phyloP scores from a whole-genome alignment of 2,113 vertebrate genomes.

The Falco punctatus region DNA sequence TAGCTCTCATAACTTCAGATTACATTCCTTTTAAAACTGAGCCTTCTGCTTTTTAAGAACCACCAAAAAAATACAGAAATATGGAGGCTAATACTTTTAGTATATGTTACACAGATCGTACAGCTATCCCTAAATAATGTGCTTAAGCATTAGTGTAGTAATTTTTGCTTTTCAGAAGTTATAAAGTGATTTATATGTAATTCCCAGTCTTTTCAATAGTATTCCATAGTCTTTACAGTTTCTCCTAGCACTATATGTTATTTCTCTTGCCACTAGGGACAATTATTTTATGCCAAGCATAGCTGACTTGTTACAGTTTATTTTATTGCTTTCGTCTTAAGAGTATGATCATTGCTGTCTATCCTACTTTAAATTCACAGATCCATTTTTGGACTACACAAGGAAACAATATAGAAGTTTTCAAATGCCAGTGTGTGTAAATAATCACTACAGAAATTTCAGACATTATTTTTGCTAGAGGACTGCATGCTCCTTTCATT shows the following conservation, averaged over 20 bases:
- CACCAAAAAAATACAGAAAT: neutral
- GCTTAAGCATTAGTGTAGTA: neutral
- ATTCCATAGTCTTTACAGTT: neutral
- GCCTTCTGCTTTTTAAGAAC: neutral
- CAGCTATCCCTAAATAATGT: neutral
- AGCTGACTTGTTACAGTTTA: neutral
- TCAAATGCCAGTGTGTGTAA: neutral
- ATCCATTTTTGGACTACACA: neutral
- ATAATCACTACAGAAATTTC: neutral
- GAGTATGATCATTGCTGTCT: neutral
- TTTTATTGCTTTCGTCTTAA: neutral
- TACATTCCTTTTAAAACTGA: neutral
- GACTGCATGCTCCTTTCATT: constrained; percentile 26
- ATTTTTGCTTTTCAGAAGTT: neutral
- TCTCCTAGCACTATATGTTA: neutral
- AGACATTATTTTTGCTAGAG: constrained; percentile 7
- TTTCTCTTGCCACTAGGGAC: neutral
- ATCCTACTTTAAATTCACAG: neutral
- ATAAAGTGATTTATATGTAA: neutral
- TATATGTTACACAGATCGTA: neutral
- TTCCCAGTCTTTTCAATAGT: neutral
- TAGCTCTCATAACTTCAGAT: neutral
- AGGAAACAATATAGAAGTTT: neutral
- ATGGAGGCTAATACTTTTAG: neutral
- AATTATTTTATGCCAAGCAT: neutral